A percentile compares a stretch with the other conserved stretches of the same genome.
These are phyloP conservation scores for Galeopsomyia nigrocyanea DNA, from an alignment of 2,888 invertebrate species.

Conservation along the genomic window DNA sequence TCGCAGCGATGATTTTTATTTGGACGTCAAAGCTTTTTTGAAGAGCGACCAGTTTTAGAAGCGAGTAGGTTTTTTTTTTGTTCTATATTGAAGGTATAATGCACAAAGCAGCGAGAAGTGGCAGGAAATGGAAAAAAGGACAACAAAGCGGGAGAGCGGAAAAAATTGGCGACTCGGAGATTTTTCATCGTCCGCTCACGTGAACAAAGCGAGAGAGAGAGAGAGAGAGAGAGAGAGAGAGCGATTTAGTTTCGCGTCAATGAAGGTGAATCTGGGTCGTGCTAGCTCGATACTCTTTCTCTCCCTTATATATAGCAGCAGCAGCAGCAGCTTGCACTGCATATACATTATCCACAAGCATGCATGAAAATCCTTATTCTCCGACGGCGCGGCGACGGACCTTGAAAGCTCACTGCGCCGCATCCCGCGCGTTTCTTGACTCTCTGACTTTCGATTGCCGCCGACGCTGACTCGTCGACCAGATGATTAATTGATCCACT, in stretches of 20 bases:
- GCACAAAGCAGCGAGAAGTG: neutral
- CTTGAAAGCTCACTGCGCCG: conserved; percentile 6
- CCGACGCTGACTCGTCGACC: too few relatives aligned
- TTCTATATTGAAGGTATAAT: too few relatives aligned
- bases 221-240: conserved; percentile 12
- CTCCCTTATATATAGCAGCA: neutral
- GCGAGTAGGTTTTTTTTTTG: too few relatives aligned
- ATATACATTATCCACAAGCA: neutral
- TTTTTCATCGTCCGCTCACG: conserved; percentile 21
- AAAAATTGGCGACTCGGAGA: conserved; percentile 10
- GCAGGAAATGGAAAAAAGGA: neutral
- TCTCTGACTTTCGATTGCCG: neutral
- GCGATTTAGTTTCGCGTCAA: conserved; percentile 10
- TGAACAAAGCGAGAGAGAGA: conserved; percentile 7
- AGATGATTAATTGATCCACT: too few relatives aligned
- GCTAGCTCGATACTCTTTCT: conserved; percentile 24
- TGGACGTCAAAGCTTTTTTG: too few relatives aligned
- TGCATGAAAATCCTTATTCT: conserved; percentile 30
- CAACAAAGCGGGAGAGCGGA: neutral
- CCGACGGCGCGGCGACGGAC: conserved; percentile 8
- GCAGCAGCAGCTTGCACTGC: neutral
- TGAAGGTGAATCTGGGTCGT: conserved; percentile 43
- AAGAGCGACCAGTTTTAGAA: too few relatives aligned
- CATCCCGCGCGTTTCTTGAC: too few relatives aligned
- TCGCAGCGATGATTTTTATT: too few relatives aligned